Evolutionary conservation across 1,140 invertebrate genomes (phyloP), one percentile per base, ranked within the genome.

Genomic region (Sminthurides bifidus): DNA sequence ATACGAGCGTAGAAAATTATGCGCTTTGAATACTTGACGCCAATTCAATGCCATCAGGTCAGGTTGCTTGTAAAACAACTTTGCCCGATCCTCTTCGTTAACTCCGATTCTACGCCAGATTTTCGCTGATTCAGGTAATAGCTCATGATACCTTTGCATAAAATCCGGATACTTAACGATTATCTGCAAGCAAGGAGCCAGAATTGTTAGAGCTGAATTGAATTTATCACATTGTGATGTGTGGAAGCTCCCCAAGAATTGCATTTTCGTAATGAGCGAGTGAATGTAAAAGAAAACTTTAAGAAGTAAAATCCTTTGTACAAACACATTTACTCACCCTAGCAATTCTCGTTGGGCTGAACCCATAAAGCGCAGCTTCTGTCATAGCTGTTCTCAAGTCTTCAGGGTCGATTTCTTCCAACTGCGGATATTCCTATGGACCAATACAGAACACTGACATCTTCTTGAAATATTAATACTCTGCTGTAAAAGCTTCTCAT

Each of bases 401-500:
- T 2, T 44, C 31, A 12, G 24, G 4, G 26, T 55, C 40, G 2
- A 29, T 17, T 19, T 59, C 52, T 35, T 3, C 31, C 4, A 59
- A 17, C 31, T 59, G 52, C 24, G 56, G 56, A 43, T 45, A 58
- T 14, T 6, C 35, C 56, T 58, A 27, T n/a, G 48, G 53, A 26
- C 8, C 26, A 27, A 43, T 19, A 27, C 33, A 35, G 33, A 35
- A 35, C 10, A 10, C 33, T n/a, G n/a, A 10, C n/a, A 35, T 35
- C 10, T 35, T 35, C n/a, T 35, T n/a, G 10, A 35, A n/a, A 10
- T 35, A 10, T n/a, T 35, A 35, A 10, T 10, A 35, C 33, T n/a
- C 10, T 35, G 8, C n/a, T 35, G 33, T n/a, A n/a, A n/a, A n/a
- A n/a, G n/a, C n/a, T n/a, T n/a, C n/a, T n/a, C n/a, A n/a, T n/a